These are phyloP conservation scores for Helicoverpa zea DNA, from an alignment of 1,140 invertebrate genomes.

Conservation along the genomic window DNA sequence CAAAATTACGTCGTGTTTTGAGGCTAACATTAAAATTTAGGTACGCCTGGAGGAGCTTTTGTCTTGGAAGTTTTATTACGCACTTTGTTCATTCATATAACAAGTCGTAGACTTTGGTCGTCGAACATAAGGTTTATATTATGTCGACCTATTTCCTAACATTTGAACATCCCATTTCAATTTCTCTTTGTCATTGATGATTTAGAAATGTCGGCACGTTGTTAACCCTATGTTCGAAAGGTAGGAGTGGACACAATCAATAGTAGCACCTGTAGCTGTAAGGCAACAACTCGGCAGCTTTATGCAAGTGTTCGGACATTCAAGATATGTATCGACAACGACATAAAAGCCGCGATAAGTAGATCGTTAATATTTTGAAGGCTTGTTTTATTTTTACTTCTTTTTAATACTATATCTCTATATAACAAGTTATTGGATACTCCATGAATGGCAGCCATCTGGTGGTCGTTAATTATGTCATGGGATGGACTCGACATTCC, in stretches of 20 bases:
- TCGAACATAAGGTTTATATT: not conserved
- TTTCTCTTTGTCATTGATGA: too few species aligned
- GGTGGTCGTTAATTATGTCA: slow-evolving; percentile 33
- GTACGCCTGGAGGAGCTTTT: not conserved
- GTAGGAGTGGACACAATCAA: too few species aligned
- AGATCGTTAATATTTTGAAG: too few species aligned
- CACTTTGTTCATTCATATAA: slow-evolving; percentile 12
- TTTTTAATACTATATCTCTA: not conserved
- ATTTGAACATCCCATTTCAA: too few species aligned
- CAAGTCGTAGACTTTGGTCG: not conserved
- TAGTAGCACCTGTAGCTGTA: too few species aligned
- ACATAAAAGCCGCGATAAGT: too few species aligned
- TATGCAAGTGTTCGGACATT: too few species aligned
- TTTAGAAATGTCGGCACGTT: too few species aligned
- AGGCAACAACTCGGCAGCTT: too few species aligned
- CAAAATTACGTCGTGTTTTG: slow-evolving; percentile 44
- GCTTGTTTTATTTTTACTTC: too few species aligned
- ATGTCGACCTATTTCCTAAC: not conserved
- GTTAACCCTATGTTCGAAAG: too few species aligned
- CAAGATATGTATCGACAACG: too few species aligned
- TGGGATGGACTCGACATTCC: slow-evolving; percentile 23
- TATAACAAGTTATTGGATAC: not conserved
- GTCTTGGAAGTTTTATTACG: slow-evolving; percentile 30
- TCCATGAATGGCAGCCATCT: slow-evolving; percentile 12
- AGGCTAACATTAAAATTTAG: slow-evolving; percentile 31